A percentile compares a stretch with the other conserved stretches of the same genome.
Evolutionary conservation across 2,888 invertebrate species (phyloP).

Genomic region (Drosophila cognata): DNA sequence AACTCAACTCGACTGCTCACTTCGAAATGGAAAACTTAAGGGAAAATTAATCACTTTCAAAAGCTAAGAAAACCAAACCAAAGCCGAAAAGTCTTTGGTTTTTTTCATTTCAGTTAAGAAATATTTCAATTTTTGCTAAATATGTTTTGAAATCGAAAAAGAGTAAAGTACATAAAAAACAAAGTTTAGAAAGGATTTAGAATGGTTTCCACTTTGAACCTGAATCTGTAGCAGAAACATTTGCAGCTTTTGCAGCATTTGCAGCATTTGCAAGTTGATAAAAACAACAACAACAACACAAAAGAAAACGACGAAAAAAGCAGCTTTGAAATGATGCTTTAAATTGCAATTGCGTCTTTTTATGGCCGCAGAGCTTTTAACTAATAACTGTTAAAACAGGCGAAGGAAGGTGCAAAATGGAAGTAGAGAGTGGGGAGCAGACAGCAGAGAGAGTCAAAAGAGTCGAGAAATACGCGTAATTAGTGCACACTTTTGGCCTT

Average conservation of each 20-base stretch:
- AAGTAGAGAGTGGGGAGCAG: not conserved
- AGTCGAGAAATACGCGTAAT: constrained; percentile 19
- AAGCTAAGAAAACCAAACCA: not conserved
- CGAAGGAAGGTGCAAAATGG: constrained; percentile 18
- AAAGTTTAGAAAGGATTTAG: not conserved
- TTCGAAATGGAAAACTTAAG: not conserved
- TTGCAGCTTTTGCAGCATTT: not conserved
- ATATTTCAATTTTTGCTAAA: not conserved
- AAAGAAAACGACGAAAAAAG: not conserved
- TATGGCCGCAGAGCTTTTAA: constrained; percentile 13
- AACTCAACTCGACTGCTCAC: not conserved
- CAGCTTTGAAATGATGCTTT: constrained; percentile 14
- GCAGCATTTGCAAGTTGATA: too few relatives aligned
- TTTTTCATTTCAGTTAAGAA: not conserved
- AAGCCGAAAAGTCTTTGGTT: not conserved
- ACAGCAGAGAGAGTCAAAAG: not conserved
- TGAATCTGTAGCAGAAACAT: not conserved
- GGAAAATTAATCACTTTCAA: not conserved
- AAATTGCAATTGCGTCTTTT: constrained; percentile 12
- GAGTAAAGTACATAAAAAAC: not conserved
- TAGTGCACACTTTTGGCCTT: constrained; percentile 32
- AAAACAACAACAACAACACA: not conserved
- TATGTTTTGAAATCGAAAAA: not conserved
- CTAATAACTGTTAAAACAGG: constrained; percentile 10
- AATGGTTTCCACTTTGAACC: not conserved